Conservation (phyloP, 2,888 invertebrate species). For the Oscheius sp. region DNA sequence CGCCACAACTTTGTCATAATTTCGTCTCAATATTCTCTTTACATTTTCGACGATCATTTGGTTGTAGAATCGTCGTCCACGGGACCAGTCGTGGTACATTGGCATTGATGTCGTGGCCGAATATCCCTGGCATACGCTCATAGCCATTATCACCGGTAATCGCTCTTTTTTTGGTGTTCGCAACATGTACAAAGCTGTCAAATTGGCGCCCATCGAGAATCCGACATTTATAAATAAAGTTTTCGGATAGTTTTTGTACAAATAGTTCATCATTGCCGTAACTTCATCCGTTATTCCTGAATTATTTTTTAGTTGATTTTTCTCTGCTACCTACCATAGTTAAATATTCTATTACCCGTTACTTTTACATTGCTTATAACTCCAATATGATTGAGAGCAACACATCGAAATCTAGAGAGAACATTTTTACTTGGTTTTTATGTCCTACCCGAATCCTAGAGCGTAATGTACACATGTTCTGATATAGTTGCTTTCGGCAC, state of each 20-base stretch:
- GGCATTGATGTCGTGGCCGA: conserved; percentile 83
- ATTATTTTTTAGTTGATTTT: not conserved
- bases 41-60: conserved; percentile 93
- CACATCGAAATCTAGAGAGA: conserved; percentile 86
- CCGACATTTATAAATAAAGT: conserved; percentile 85
- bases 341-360: conserved; percentile 88
- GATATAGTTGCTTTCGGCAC: conserved; percentile 92
- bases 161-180: conserved; percentile 77
- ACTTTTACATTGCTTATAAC: conserved; percentile 87
- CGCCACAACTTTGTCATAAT: conserved; percentile 79
- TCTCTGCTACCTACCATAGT: conserved; percentile 82
- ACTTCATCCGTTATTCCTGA: conserved; percentile 90
- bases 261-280: conserved; percentile 84
- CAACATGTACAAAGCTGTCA: conserved; percentile 91
- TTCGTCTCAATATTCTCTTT: conserved; percentile 86
- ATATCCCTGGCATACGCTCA: conserved; percentile 94
- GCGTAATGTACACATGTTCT: conserved; percentile 92
- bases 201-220: conserved; percentile 92
- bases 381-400: conserved; percentile 92
- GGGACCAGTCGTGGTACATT: conserved; percentile 48
- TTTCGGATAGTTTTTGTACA: conserved; percentile 81
- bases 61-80: conserved; percentile 78
- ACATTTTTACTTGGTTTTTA: not conserved
- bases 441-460: conserved; percentile 81
- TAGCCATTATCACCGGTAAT: conserved; percentile 77